Evolutionary conservation across 2,888 invertebrate genomes (phyloP).

Genomic region (Melolontha melolontha): DNA sequence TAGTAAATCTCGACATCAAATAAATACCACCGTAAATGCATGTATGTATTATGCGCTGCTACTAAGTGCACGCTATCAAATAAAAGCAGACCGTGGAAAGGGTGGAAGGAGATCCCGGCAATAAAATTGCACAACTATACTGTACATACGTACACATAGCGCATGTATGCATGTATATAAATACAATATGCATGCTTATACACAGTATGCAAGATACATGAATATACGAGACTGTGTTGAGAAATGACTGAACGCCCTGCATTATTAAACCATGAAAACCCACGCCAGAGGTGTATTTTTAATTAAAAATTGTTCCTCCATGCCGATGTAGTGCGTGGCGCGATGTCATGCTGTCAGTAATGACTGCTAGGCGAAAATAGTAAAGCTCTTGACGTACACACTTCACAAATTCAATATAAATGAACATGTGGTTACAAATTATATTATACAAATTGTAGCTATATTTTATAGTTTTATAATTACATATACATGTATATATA

Average conservation of each 20-base stretch:
- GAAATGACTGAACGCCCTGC: constrained; percentile 29
- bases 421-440: too few relatives aligned
- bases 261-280: constrained; percentile 41
- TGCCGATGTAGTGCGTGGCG: constrained; percentile 40
- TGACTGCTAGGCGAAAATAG: too few relatives aligned
- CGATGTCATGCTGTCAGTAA: background rate
- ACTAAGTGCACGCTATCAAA: constrained; percentile 33
- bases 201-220: constrained; percentile 23
- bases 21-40: constrained; percentile 24
- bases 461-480: too few relatives aligned
- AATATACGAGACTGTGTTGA: constrained; percentile 13
- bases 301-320: constrained; percentile 41
- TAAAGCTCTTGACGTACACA: too few relatives aligned
- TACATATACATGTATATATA: too few relatives aligned
- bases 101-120: constrained; percentile 28
- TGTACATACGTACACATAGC: background rate
- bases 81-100: constrained; percentile 23
- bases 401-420: too few relatives aligned
- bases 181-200: constrained; percentile 5
- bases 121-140: constrained; percentile 31
- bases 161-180: background rate
- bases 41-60: constrained; percentile 19
- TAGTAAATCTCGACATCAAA: constrained; percentile 32
- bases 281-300: constrained; percentile 39
- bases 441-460: too few relatives aligned